Base-by-base conservation (phyloP, 2,113 vertebrate species). In the Silurus asotus region DNA sequence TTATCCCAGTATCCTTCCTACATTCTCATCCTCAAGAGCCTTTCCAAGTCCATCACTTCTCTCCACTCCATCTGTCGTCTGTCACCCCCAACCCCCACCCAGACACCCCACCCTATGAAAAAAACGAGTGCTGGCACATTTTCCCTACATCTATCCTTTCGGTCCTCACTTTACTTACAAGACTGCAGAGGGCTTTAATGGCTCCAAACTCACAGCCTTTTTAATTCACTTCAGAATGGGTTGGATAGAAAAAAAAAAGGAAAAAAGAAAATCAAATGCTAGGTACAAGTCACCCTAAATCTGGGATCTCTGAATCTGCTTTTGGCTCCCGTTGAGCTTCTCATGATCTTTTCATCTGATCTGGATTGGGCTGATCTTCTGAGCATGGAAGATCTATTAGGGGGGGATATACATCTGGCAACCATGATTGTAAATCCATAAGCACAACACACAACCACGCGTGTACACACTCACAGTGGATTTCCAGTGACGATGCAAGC, bases 401-500 rank as follows among this genome's bases (percentile, higher is more conserved):
- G 2, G 37, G 49, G 11, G 20, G 11, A 13, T 37, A 89, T 64
- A 11, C 48, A 82, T 49, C 62, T 75, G 48, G 80, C 48, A 37
- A 69, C 28, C 82, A 88, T 37, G 37, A 37, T 37, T 37, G 37
- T 37, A 37, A 37, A 37, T 37, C 37, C 37, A 37, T 37, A 48
- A 76, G 25, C 59, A 61, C 51, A 55, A 67, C 45, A 5, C 6
- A 25, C 9, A 65, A 17, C 17, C 76, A 25, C 72, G 86, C 87
- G 91, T 81, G 91, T 90, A 75, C 7, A 81, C 51, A 94, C 96
- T 96, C 92, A 98, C 97, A 95, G 94, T 85, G 97, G 97, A 92
- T 98, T 98, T 72, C 96, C 97, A 0, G 93, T 93, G 84, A 97
- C 92, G 0, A 94, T 94, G 90, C 97, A 98, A 25, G 95, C 95